phyloP scores from a whole-genome alignment of 2,797 vertebrate genomes.

The Galaxias olidus region DNA sequence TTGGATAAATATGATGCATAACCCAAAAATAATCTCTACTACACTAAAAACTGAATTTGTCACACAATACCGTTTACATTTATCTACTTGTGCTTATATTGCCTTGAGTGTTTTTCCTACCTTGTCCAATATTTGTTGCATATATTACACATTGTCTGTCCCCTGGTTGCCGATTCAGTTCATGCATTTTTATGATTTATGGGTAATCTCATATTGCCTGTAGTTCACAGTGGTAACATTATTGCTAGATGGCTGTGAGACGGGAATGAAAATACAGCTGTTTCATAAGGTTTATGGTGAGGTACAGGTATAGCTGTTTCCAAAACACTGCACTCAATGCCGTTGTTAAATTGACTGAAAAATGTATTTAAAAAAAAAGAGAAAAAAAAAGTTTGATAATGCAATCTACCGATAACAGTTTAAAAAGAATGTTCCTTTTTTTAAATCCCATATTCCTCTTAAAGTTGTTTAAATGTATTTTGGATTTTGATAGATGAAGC shows the following conservation, averaged over 20 bases:
- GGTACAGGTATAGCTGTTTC: no score
- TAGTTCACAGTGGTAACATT: background rate
- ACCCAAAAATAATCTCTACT: background rate
- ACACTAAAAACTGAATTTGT: conserved; percentile 1
- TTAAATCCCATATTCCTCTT: no score
- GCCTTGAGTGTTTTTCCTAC: conserved; percentile 4
- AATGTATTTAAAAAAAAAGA: no score
- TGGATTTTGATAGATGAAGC: no score
- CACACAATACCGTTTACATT: background rate
- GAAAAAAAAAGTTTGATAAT: no score
- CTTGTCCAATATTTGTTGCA: conserved; percentile 15
- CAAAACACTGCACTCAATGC: background rate
- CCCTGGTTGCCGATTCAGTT: conserved; percentile 10
- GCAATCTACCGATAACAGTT: no score
- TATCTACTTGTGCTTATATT: background rate
- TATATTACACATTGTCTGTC: conserved; percentile 1
- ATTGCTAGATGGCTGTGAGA: background rate
- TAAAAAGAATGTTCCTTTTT: no score
- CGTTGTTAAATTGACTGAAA: no score
- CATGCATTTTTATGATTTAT: conserved; percentile 5
- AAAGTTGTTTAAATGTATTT: no score
- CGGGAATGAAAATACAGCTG: background rate
- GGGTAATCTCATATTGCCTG: conserved; percentile 3
- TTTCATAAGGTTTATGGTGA: background rate
- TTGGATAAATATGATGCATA: background rate